phyloP scores from a whole-genome alignment of 2,113 vertebrate species.

The Pteruthius melanotis region DNA sequence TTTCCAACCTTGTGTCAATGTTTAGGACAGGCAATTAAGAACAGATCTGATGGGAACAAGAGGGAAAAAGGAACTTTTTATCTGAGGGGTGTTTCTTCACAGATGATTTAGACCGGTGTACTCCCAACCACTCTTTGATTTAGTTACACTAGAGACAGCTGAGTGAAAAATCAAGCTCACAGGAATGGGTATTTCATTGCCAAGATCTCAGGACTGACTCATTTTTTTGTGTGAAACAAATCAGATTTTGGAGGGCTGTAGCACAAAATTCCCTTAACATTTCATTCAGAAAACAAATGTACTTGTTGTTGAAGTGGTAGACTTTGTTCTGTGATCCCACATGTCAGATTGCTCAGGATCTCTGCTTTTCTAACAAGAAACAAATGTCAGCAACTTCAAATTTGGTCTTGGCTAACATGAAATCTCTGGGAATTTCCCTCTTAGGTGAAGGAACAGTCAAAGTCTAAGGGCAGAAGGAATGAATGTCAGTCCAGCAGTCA shows the following conservation, averaged over 20 bases:
- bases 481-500: rapidly evolving
- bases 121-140: background rate
- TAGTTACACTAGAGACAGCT: background rate
- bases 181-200: background rate
- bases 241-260: background rate
- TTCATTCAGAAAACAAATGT: background rate
- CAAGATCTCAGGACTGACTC: background rate
- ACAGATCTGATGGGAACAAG: background rate
- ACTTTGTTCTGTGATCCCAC: background rate
- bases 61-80: background rate
- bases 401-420: background rate
- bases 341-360: background rate
- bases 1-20: background rate
- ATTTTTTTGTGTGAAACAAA: background rate
- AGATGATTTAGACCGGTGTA: background rate
- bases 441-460: background rate
- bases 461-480: background rate
- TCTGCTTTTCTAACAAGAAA: background rate
- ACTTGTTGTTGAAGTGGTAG: background rate
- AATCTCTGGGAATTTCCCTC: background rate
- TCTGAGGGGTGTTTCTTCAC: background rate
- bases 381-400: background rate
- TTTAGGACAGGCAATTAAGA: background rate
- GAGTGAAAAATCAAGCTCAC: background rate
- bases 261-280: background rate